A percentile compares a stretch with the other conserved stretches of the same genome.
These are phyloP conservation scores for Ianthella basta DNA, from an alignment of 37 sponge, comb jelly and placozoan species.

Conservation along the genomic window DNA sequence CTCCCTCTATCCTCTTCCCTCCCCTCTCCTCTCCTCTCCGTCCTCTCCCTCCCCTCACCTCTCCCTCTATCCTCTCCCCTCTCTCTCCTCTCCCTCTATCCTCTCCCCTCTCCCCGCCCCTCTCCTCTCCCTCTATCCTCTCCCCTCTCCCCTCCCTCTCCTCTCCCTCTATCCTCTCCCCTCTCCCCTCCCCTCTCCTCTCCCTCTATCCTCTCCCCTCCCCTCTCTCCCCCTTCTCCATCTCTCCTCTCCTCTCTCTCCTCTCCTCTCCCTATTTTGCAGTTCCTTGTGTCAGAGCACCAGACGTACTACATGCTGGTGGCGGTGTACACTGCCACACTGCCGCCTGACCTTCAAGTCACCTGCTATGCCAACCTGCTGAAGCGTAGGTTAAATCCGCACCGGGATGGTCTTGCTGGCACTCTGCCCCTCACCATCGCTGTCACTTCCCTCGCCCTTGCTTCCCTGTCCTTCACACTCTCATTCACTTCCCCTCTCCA, in stretches of 20 bases:
- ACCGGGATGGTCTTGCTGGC: no score
- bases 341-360: slow-evolving; percentile 61
- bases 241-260: slow-evolving; percentile 32
- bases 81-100: background rate
- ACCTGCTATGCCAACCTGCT: slow-evolving; percentile 72
- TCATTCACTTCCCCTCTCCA: no score
- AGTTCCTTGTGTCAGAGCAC: slow-evolving; percentile 18
- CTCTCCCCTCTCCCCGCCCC: background rate
- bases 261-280: no score
- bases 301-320: slow-evolving; percentile 36
- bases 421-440: no score
- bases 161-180: background rate
- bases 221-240: background rate
- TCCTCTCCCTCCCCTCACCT: no score
- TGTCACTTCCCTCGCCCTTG: no score
- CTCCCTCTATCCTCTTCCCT: no score
- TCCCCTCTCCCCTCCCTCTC: background rate
- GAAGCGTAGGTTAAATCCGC: slow-evolving; percentile 36
- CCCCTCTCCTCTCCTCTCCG: no score
- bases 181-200: background rate
- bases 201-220: background rate
- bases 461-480: no score
- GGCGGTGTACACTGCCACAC: slow-evolving; percentile 66
- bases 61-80: no score
- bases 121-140: background rate